phyloP scores from a whole-genome alignment of 2,888 invertebrate species.

The Drosophila hamatofila region DNA sequence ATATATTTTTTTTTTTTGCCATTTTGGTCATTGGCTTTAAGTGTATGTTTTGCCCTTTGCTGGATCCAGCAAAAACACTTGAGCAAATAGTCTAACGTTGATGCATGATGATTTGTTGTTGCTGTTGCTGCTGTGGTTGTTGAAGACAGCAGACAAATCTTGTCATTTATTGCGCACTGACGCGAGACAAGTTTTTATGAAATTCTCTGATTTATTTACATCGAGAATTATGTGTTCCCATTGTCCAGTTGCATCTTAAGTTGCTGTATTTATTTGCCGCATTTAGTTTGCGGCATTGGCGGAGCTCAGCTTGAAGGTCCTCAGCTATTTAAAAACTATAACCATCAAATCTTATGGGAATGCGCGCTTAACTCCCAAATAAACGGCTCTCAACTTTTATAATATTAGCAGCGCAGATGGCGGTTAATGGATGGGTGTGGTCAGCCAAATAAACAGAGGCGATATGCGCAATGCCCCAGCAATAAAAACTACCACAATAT shows the following conservation, averaged over 20 bases:
- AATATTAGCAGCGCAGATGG: conserved; percentile 14
- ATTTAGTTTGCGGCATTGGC: neutral
- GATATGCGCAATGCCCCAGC: neutral
- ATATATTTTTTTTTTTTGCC: conserved; percentile 18
- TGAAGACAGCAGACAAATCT: conserved; percentile 34
- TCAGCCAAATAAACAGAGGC: conserved; percentile 2
- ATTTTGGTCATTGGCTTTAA: conserved; percentile 58
- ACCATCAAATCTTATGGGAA: conserved; percentile 5
- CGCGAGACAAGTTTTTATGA: conserved; percentile 50
- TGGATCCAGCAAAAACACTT: neutral
- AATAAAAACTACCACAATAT: conserved; percentile 7
- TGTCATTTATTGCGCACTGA: conserved; percentile 52
- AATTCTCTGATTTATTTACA: conserved; percentile 65
- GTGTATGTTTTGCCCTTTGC: conserved; percentile 13
- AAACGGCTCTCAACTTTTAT: conserved; percentile 5
- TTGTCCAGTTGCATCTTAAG: conserved; percentile 12
- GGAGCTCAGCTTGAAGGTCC: neutral
- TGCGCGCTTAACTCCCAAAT: neutral
- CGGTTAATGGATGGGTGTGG: conserved; percentile 16
- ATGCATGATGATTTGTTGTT: conserved; percentile 37
- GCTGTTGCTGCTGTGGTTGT: conserved; percentile 8
- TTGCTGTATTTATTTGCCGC: conserved; percentile 18
- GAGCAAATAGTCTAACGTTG: conserved; percentile 33
- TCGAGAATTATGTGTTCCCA: conserved; percentile 43
- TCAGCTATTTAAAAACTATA: conserved; percentile 4